These are phyloP conservation scores for Rhodophaea formosa DNA, from an alignment of 2,888 invertebrate genomes.

Conservation along the genomic window DNA sequence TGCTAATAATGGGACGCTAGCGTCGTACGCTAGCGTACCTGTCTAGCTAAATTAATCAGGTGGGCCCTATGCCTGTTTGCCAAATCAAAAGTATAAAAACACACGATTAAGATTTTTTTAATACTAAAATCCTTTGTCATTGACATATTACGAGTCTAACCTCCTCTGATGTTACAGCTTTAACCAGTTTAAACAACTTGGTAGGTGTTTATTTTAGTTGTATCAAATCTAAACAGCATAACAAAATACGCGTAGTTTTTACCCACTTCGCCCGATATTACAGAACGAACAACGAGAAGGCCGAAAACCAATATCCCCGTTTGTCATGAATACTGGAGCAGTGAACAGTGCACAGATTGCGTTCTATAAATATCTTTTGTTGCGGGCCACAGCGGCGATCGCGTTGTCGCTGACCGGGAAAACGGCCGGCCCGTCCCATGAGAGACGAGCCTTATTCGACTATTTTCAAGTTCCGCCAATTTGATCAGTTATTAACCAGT, in stretches of 20 bases:
- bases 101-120: too few species aligned
- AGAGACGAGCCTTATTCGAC: constrained; percentile 5
- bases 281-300: constrained; percentile 5
- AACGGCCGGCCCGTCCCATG: neutral
- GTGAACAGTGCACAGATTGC: constrained; percentile 16
- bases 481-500: constrained; percentile 1
- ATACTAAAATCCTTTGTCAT: too few species aligned
- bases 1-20: too few species aligned
- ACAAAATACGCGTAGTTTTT: neutral
- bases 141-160: too few species aligned
- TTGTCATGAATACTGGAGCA: constrained; percentile 17
- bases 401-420: constrained; percentile 10
- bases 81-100: too few species aligned
- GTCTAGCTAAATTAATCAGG: too few species aligned
- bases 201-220: too few species aligned
- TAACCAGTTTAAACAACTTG: too few species aligned
- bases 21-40: too few species aligned
- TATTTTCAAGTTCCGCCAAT: neutral
- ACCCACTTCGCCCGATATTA: constrained; percentile 1
- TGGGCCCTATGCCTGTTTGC: too few species aligned
- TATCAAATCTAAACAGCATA: neutral
- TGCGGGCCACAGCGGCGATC: constrained; percentile 2
- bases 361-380: constrained; percentile 16
- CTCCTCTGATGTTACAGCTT: too few species aligned
- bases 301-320: constrained; percentile 18